Evolutionary conservation across 2,888 invertebrate species (phyloP), one percentile per base, ranked within the genome.

Genomic region (Zelleria hepariella): DNA sequence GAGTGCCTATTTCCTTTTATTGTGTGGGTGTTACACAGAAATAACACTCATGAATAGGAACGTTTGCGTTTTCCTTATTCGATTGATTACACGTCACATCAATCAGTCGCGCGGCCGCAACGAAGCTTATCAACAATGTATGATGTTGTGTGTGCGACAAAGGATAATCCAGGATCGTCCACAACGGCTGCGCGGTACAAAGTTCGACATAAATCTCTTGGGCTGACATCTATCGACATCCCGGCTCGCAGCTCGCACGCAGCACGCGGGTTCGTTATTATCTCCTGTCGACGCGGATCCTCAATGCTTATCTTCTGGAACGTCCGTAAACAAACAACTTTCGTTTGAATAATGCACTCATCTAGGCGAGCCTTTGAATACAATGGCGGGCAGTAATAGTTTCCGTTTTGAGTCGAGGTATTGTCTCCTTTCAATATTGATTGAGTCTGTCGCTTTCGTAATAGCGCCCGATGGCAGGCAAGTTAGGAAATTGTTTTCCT

Each of bases 341-440:
- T 81, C 75, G 76, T 82, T 82, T 85, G 82, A 84, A 86, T 86
- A 85, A 86, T 82, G 79, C 75, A 79, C 77, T 77, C 73, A 72
- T 70, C 70, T 77, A 84, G 84, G 82, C 80, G 82, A 85, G 81
- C 79, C 79, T 71, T 72, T 71, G 79, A 80, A 85, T 75, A 88
- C 87, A 88, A 87, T 87, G 74, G 83, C 74, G 71, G 75, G 68
- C 79, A 77, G 77, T 88, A 87, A 87, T 84, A 87, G 87, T 87
- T 88, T 87, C 87, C 87, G 85, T 82, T 86, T 81, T 80, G 80
- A 85, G 84, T 83, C 82, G 80, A 83, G 80, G 78, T 72, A 86
- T 88, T 88, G 87, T 88, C 82, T 87, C 74, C 73, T 72, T 74
- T 72, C 77, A 73, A 78, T 86, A 86, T 87, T 86, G 86, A 87